Base-by-base conservation (phyloP, 2,797 vertebrate genomes). In the Enteromius trimaculatus region DNA sequence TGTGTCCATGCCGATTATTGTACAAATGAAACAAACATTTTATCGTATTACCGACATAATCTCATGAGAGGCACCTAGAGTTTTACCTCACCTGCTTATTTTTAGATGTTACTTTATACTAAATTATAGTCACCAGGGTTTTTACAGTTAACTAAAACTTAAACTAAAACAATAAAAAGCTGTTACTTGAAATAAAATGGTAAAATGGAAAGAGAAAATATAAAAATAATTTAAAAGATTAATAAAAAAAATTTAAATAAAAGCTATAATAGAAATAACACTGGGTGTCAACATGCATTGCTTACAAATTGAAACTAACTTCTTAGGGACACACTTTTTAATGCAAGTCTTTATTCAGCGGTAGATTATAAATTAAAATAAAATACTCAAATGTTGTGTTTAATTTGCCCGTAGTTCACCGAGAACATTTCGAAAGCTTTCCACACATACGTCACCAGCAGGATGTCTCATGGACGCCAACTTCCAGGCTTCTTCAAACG, bases 401-500 rank as follows among this genome's bases (percentile, higher is more conserved):
- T 86, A 88, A 31, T 93, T 89, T 51, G 88, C 90, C 39, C 95
- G 87, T 23, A 97, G 90, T 87, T 96, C 94, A 90, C 91, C 87
- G 44, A 98, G 92, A 58, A 92, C 81, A 0, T 92, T 90, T 70
- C 92, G 91, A 89, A 98, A 95, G 82, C 53, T 92, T 86, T 97
- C 95, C 2, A 97, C 89, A 89, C 93, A 96, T 84, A 97, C 95
- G 77, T 96, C 92, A 82, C 96, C 95, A 34, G 80, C 87, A 0
- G 94, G 91, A 66, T 95, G 92, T 88, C 90, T 96, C 84, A 80
- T 88, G 70, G 94, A 91, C 0, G 96, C 95, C 89, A 95, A 88
- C 83, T 93, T 92, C 97, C 97, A 97, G n/a, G 94, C 91, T 81
- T 96, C 93, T 84, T 97, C 95, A 87, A 97, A 96, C 2, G 78